These are phyloP conservation scores for Microcebus ravelobensis DNA, from an alignment of 2,113 vertebrate genomes.

Conservation along the genomic window DNA sequence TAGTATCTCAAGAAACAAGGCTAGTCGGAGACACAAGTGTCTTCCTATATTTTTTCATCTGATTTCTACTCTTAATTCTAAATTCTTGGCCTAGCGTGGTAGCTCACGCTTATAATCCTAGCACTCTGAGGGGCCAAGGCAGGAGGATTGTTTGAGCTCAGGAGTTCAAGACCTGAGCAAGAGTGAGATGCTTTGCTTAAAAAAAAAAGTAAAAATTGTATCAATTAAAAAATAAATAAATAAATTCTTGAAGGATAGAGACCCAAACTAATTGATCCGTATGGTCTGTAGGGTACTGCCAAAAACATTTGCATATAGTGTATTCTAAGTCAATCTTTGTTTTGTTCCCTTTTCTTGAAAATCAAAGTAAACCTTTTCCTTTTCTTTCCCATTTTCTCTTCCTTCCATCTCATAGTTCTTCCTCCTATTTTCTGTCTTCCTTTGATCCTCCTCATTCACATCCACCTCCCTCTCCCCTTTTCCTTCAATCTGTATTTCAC, in stretches of 20 bases:
- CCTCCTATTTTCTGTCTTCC: neutral
- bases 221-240: no score
- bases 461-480: neutral
- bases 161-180: no score
- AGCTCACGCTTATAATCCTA: no score
- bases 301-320: neutral
- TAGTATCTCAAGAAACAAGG: neutral
- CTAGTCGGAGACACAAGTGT: neutral
- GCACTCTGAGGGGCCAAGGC: no score
- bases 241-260: neutral
- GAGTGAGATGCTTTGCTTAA: no score
- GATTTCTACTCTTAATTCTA: neutral
- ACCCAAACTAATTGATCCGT: neutral
- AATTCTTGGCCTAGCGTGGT: neutral
- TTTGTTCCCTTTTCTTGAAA: neutral
- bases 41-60: neutral
- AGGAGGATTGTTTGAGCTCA: no score
- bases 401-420: neutral
- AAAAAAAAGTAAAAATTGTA: no score
- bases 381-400: neutral
- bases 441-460: neutral
- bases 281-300: no score
- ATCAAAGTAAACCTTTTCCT: neutral
- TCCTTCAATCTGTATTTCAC: slow-evolving; percentile 14
- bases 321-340: neutral